Evolutionary conservation across 37 sponge, comb jelly and placozoan genomes (phyloP).

Genomic region (Spongilla lacustris): DNA sequence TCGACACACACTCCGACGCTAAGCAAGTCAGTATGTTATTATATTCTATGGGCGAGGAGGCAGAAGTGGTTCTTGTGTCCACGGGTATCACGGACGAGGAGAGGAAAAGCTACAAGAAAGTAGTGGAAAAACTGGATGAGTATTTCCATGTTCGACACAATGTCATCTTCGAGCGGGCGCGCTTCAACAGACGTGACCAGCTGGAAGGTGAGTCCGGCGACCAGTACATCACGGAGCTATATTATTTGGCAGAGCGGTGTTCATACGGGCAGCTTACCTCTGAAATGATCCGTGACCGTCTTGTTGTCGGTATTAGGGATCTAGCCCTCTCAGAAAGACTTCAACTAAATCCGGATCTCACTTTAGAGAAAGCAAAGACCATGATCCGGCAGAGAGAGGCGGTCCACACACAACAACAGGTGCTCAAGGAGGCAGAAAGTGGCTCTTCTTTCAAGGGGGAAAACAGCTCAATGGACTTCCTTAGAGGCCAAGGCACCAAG

Average conservation of each 20-base stretch:
- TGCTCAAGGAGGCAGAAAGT: slow-evolving; percentile 4
- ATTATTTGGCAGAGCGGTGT: not conserved
- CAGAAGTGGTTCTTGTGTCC: slow-evolving; percentile 21
- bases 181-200: slow-evolving; percentile 11
- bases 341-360: slow-evolving; percentile 28
- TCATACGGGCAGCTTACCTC: not conserved
- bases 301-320: slow-evolving; percentile 31
- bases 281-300: slow-evolving; percentile 28
- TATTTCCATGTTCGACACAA: slow-evolving; percentile 11
- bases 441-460: no score
- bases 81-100: slow-evolving; percentile 16
- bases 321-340: slow-evolving; percentile 11
- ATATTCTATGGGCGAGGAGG: slow-evolving; percentile 37
- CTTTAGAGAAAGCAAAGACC: slow-evolving; percentile 36
- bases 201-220: slow-evolving; percentile 24
- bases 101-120: slow-evolving; percentile 6
- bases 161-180: slow-evolving; percentile 4
- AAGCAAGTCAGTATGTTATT: slow-evolving; percentile 28
- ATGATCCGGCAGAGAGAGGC: slow-evolving; percentile 30
- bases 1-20: not conserved
- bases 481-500: no score
- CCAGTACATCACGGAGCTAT: slow-evolving; percentile 20
- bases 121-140: slow-evolving; percentile 27
- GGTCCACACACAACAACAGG: slow-evolving; percentile 13
- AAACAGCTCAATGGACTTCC: no score